Conservation (phyloP, 2,888 invertebrate genomes). For the Yponomeuta malinellus region DNA sequence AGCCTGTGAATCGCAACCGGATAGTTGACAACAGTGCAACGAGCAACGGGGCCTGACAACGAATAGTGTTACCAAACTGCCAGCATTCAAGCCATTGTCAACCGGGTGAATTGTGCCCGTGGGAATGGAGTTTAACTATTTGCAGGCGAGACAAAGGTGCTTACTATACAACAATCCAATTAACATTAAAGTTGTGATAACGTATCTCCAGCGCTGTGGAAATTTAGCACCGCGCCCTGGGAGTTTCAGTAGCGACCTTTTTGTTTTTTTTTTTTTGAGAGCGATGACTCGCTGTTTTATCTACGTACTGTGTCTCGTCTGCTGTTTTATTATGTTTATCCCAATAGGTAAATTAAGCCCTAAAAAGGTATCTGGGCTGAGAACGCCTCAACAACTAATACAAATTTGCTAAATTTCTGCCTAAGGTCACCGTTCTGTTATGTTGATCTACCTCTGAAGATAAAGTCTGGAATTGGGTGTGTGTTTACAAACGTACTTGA, state of each 20-base stretch:
- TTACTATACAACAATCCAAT: constrained; percentile 9
- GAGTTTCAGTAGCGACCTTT: background rate
- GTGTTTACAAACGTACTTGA: too few species aligned
- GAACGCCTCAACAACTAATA: too few species aligned
- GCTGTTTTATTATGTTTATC: background rate
- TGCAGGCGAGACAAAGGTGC: background rate
- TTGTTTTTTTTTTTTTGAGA: background rate
- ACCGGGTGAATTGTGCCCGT: constrained; percentile 17
- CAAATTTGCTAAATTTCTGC: too few species aligned
- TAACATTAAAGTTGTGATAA: constrained; percentile 10
- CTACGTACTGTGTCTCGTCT: background rate
- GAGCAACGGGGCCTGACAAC: constrained; percentile 14
- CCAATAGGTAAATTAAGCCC: too few species aligned
- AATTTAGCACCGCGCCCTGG: constrained; percentile 1
- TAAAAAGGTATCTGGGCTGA: too few species aligned
- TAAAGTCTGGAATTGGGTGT: too few species aligned
- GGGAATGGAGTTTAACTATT: constrained; percentile 1
- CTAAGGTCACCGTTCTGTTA: too few species aligned
- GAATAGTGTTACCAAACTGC: constrained; percentile 30
- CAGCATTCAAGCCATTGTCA: constrained; percentile 41
- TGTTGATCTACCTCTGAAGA: too few species aligned
- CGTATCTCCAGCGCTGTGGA: constrained; percentile 1
- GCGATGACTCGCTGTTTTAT: background rate
- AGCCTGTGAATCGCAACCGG: background rate
- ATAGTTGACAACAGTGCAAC: background rate